Conservation (phyloP, 2,797 vertebrate genomes). For the Poecilia wingei region DNA sequence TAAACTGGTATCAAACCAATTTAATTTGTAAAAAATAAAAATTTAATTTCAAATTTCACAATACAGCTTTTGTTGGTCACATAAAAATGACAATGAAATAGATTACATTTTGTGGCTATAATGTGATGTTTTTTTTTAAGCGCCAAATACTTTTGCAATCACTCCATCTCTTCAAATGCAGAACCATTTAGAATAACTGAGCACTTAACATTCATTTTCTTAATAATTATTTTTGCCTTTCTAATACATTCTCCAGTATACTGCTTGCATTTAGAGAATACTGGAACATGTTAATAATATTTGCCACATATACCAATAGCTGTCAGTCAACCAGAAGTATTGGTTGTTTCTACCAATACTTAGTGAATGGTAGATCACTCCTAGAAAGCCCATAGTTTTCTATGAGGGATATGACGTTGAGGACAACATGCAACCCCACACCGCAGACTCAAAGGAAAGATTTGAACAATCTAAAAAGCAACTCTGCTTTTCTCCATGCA, state of each 20-base stretch:
- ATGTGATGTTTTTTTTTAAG: background rate
- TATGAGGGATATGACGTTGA: background rate
- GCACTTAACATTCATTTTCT: background rate
- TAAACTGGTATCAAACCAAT: background rate
- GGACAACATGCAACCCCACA: background rate
- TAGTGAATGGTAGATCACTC: background rate
- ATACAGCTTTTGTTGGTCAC: background rate
- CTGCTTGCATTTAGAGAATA: background rate
- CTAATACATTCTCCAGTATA: background rate
- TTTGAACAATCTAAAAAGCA: constrained; percentile 42
- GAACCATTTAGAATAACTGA: background rate
- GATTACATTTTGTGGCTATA: background rate
- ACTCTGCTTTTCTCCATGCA: constrained; percentile 50
- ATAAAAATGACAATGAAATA: background rate
- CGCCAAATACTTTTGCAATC: background rate
- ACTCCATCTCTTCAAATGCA: background rate
- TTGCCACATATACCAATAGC: background rate
- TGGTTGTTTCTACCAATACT: background rate
- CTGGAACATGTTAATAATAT: background rate
- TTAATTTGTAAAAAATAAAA: background rate
- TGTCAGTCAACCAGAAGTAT: background rate
- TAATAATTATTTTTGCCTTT: background rate
- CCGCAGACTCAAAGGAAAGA: background rate
- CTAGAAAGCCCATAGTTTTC: background rate
- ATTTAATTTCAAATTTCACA: background rate